Conservation (phyloP, 2,113 vertebrate genomes). For the Hirundichthys speculiger region DNA sequence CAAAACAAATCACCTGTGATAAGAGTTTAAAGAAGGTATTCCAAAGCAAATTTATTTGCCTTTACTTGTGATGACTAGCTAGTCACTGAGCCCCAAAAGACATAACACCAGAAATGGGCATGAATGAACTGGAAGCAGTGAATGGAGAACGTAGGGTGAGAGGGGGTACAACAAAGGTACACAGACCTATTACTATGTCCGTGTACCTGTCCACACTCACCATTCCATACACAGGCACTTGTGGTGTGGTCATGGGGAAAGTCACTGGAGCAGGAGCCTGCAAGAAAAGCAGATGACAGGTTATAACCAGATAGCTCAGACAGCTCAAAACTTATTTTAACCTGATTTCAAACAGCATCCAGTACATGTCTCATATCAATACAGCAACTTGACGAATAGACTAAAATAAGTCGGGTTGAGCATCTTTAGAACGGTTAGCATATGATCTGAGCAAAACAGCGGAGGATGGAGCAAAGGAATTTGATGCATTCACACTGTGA, state of each 20-base stretch:
- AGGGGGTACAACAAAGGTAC: neutral
- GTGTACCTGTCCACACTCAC: slow-evolving; percentile 72
- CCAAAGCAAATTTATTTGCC: too few relatives aligned
- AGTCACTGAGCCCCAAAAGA: too few relatives aligned
- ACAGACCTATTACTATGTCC: neutral
- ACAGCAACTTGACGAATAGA: neutral
- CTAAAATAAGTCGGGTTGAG: neutral
- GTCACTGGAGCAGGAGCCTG: slow-evolving; percentile 86
- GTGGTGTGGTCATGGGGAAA: slow-evolving; percentile 88
- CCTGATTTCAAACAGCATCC: neutral
- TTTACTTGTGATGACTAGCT: too few relatives aligned
- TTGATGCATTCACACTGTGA: too few relatives aligned
- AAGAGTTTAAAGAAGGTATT: too few relatives aligned
- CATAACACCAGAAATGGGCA: too few relatives aligned
- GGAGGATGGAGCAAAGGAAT: slow-evolving; percentile 27
- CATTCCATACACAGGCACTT: slow-evolving; percentile 96
- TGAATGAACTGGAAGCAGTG: too few relatives aligned
- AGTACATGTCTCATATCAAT: too few relatives aligned
- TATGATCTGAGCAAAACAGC: slow-evolving; percentile 13
- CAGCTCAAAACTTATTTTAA: neutral
- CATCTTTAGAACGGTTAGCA: too few relatives aligned
- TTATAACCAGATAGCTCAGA: neutral
- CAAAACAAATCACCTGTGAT: neutral
- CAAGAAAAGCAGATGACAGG: slow-evolving; percentile 18
- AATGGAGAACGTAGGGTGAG: too few relatives aligned